phyloP scores from a whole-genome alignment of 2,113 vertebrate species.

The Ictalurus punctatus region DNA sequence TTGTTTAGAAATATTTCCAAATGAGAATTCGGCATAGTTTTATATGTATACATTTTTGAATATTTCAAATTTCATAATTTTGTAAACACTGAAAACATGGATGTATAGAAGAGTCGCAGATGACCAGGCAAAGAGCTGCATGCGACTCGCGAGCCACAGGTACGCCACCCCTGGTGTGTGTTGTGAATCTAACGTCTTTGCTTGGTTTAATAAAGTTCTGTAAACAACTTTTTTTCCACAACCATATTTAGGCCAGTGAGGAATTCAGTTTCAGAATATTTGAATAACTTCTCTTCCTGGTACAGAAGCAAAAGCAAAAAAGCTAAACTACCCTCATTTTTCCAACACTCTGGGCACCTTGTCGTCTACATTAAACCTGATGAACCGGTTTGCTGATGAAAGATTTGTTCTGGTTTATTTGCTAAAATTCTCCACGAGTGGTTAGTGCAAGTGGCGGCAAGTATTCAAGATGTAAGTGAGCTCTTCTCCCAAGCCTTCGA shows the following conservation, averaged over 20 bases:
- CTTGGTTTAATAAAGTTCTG: background rate
- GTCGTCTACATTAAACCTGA: background rate
- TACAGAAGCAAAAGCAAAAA: background rate
- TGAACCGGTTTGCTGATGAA: background rate
- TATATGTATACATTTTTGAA: too few relatives aligned
- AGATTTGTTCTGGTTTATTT: background rate
- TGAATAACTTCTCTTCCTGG: background rate
- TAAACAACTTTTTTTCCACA: background rate
- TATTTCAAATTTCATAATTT: too few relatives aligned
- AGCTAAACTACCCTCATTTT: background rate
- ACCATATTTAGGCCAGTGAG: background rate
- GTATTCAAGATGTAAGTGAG: background rate
- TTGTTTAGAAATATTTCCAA: too few relatives aligned
- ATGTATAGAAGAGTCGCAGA: too few relatives aligned
- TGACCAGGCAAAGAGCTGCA: too few relatives aligned
- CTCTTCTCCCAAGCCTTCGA: background rate
- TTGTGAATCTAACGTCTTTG: background rate
- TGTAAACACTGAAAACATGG: too few relatives aligned
- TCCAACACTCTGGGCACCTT: background rate
- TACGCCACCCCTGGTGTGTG: too few relatives aligned
- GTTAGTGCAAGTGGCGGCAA: slow-evolving; percentile 15
- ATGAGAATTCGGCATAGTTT: too few relatives aligned
- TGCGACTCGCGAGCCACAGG: too few relatives aligned
- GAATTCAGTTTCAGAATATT: background rate
- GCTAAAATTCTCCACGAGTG: background rate